Base-by-base conservation (phyloP, 2,888 invertebrate genomes). In the Lochmaea crataegi region DNA sequence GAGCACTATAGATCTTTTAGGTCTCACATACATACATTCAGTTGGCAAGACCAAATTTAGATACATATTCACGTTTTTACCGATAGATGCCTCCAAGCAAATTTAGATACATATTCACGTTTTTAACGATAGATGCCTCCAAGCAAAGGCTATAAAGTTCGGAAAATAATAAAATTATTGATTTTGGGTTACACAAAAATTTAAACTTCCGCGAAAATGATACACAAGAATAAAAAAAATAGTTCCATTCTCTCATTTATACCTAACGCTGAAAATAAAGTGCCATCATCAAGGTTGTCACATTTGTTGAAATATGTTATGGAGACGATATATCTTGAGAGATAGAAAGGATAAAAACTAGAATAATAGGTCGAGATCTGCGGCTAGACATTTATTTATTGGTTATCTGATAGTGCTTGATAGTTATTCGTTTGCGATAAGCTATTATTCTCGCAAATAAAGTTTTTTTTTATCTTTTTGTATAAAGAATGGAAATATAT, bases 301-400 rank as follows among this genome's bases (percentile, higher is more conserved):
- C 70, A 70, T 70, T 70, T 57, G 70, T 64, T 70, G 70, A 70
- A 70, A 70, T 70, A 70, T 70, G 70, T 70, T 70, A 70, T 64
- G 65, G 70, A 64, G 70, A 70, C 70, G 18, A 64, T 70, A 70
- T 42, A 70, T 70, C 70, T 64, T 42, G 32, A 56, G 51, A 70
- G 64, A 70, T 70, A 65, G 64, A 69, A 69, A 61, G 63, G 69
- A 69, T 69, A 69, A 70, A 70, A 70, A 70, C 56, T 70, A 64
- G 57, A 70, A 70, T 70, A 70, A 70, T 70, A 70, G 64, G 64
- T 56, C 48, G 64, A 70, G 70, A 70, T 70, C 70, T 70, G 70
- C 45, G 70, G 70, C 64, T 11, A 57, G 70, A 70, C 70, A 32
- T 64, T 64, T 70, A 70, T 70, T 70, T 70, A 65, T 70, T 64